These are phyloP conservation scores for Mormyrus proboscirostris DNA, from an alignment of 2,797 vertebrate genomes.

Conservation along the genomic window DNA sequence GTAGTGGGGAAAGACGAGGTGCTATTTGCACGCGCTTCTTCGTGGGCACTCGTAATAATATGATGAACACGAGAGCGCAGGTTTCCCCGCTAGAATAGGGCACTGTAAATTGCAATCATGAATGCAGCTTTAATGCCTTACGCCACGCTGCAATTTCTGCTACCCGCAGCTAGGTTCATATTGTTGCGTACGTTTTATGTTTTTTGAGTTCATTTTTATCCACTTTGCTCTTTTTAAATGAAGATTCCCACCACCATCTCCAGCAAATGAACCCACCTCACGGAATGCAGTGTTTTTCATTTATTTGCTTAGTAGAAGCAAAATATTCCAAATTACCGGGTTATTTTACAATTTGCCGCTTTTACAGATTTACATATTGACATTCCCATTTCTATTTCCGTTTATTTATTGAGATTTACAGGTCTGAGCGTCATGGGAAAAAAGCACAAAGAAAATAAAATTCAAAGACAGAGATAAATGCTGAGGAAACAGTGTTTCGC, in stretches of 20 bases:
- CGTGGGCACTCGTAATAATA: background rate
- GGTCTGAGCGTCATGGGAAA: background rate
- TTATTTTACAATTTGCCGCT: background rate
- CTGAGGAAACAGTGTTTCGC: background rate
- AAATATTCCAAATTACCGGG: background rate
- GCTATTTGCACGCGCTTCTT: background rate
- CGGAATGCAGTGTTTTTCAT: background rate
- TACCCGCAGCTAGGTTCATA: background rate
- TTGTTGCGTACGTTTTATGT: background rate
- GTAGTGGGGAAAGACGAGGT: background rate
- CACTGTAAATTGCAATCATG: background rate
- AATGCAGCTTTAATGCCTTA: background rate
- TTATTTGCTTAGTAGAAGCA: background rate
- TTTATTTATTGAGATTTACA: constrained; percentile 14
- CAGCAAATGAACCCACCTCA: background rate
- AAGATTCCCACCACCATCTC: background rate
- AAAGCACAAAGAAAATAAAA: background rate
- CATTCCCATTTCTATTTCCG: background rate
- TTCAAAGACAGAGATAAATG: background rate
- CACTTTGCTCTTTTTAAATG: constrained; percentile 1
- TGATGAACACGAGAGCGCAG: background rate
- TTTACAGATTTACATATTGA: background rate
- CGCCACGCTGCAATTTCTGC: background rate
- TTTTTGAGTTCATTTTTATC: constrained; percentile 10
- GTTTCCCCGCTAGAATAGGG: background rate